These are phyloP conservation scores for Lophotriccus pileatus DNA, from an alignment of 2,797 vertebrate species.

Conservation along the genomic window DNA sequence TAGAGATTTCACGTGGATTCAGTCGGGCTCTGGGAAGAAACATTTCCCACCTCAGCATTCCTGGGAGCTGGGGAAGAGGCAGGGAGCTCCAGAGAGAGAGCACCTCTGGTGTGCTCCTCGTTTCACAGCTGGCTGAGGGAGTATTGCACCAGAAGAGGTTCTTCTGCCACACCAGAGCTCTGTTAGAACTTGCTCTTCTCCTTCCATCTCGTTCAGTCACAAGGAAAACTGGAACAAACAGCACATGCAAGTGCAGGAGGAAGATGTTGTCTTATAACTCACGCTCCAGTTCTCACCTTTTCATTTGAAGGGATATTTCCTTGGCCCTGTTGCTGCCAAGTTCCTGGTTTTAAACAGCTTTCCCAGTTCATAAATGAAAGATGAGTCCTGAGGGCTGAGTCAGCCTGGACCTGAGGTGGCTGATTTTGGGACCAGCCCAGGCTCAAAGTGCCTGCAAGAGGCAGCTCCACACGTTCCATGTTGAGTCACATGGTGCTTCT, in stretches of 20 bases:
- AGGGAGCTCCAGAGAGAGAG: not conserved
- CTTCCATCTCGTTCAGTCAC: not conserved
- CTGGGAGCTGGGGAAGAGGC: not conserved
- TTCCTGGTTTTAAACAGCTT: not conserved
- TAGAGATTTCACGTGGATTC: not conserved
- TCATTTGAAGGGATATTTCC: not conserved
- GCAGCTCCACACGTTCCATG: not conserved
- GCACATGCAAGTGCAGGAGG: not conserved
- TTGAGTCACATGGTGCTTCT: conserved; percentile 47
- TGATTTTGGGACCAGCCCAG: not conserved
- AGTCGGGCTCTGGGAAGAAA: not conserved
- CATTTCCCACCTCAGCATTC: not conserved
- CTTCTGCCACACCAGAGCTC: conserved; percentile 6
- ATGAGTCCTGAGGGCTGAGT: not conserved
- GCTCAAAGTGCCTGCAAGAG: not conserved
- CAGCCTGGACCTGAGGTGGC: not conserved
- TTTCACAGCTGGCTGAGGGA: conserved; percentile 32
- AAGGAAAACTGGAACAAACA: not conserved
- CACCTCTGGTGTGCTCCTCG: not conserved
- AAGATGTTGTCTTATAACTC: not conserved
- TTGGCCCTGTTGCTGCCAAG: not conserved
- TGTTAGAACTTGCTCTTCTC: not conserved
- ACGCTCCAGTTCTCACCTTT: not conserved
- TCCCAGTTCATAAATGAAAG: not conserved
- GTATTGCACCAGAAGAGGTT: not conserved